phyloP scores from a whole-genome alignment of 1,140 invertebrate species.

The Macrocentrus cingulum region DNA sequence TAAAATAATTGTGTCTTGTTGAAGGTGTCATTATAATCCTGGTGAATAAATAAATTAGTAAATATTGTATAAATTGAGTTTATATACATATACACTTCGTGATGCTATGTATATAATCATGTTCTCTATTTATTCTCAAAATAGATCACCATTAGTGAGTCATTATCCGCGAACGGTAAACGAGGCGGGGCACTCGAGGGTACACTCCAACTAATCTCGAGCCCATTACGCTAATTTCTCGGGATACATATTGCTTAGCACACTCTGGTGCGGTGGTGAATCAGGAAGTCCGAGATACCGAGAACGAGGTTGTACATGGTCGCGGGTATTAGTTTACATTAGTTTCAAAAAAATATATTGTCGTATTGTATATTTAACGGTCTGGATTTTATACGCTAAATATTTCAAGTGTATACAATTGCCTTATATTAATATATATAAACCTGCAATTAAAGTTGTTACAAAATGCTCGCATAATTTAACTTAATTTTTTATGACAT shows the following conservation, averaged over 20 bases:
- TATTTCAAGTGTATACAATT: too few relatives aligned
- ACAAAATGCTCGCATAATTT: too few relatives aligned
- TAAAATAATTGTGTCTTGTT: too few relatives aligned
- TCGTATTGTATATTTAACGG: too few relatives aligned
- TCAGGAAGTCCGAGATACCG: background rate
- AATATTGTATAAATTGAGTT: background rate
- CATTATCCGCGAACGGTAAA: conserved; percentile 29
- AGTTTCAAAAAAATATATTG: too few relatives aligned
- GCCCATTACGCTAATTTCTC: conserved; percentile 30
- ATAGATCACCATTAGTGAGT: conserved; percentile 31
- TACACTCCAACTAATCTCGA: conserved; percentile 26
- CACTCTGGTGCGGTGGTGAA: background rate
- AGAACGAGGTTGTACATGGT: background rate
- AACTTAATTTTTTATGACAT: too few relatives aligned
- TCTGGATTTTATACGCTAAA: too few relatives aligned
- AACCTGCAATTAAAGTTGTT: too few relatives aligned
- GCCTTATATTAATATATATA: too few relatives aligned
- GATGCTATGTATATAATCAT: too few relatives aligned
- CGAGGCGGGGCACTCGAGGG: conserved; percentile 29
- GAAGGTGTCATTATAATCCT: too few relatives aligned
- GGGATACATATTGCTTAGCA: conserved; percentile 16
- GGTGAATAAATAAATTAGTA: conserved; percentile 1
- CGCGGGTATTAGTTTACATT: background rate
- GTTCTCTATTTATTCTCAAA: conserved; percentile 19
- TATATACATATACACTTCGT: background rate